Base-by-base conservation (phyloP, 1,140 invertebrate genomes). In the Pectinophora gossypiella region DNA sequence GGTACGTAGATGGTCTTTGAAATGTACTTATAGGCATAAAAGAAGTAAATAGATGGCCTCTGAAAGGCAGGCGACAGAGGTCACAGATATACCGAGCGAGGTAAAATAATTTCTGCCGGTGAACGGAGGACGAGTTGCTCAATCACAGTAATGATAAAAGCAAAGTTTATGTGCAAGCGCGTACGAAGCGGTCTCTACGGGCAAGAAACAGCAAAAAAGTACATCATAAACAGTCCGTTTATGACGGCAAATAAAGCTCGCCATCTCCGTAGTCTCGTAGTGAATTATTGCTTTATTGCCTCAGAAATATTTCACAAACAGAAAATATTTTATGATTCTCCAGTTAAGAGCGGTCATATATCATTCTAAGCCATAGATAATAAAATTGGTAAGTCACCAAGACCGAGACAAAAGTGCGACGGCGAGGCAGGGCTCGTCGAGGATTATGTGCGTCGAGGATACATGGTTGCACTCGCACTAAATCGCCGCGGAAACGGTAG, bases 271-370 rank as follows among this genome's bases (percentile, higher is more conserved):
- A 80, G 82, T 76, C 82, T 73, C 78, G 82, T 82, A 81, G 77
- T 86, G 83, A 86, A 83, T 85, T 86, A 86, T 85, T 83, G 81
- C 83, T 86, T 86, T 86, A 86, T 86, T 85, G 83, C 83, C 68
- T 85, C 79, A 80, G 83, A 82, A 86, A 86, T 85, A 85, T 86
- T 86, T 85, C 75, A 83, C 83, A 86, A 86, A 86, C 83, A 83
- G 83, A 86, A 86, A 86, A 86, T 85, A 85, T 86, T 86, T 86
- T 86, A 86, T 86, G 83, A 85, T 86, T 82, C 79, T 72, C 81
- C 73, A 83, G 74, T 87, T 87, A 87, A 87, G 76, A 81, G 78
- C 72, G 64, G 69, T 46, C 69, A 68, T 87, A 87, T 87, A 82
- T 87, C 83, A 87, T 85, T 85, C 85, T 82, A 85, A 87, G 79